Evolutionary conservation across 2,113 vertebrate genomes (phyloP).

Genomic region (Cricetomys ansorgei): DNA sequence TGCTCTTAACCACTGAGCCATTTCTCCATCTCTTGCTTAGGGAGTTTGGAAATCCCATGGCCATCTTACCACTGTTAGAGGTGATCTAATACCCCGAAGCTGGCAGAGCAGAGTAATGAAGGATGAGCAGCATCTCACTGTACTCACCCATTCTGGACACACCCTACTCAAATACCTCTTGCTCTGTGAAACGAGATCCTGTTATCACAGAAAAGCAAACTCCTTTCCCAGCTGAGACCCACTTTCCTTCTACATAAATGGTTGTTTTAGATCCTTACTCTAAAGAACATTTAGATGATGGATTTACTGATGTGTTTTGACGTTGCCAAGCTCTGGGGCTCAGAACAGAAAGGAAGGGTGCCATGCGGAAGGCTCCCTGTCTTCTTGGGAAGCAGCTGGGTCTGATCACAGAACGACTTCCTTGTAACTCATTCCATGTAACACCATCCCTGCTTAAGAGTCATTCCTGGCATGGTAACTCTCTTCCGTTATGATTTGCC

Average conservation of each 20-base stretch:
- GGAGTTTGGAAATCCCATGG: not conserved
- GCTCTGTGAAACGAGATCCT: not conserved
- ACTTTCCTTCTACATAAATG: conserved; percentile 5
- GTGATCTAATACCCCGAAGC: not conserved
- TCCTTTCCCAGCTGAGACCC: not conserved
- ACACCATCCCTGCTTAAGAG: not conserved
- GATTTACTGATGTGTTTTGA: not conserved
- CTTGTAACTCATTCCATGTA: not conserved
- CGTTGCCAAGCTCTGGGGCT: not conserved
- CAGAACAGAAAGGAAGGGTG: not conserved
- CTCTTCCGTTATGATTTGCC: not conserved
- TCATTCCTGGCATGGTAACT: not conserved
- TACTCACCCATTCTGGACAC: not conserved
- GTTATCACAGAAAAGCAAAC: not conserved
- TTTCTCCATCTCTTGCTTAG: not conserved
- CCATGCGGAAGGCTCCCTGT: too few species aligned
- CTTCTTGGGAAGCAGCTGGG: not conserved
- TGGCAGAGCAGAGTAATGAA: not conserved
- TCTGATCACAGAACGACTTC: not conserved
- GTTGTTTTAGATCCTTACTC: not conserved
- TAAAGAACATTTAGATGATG: not conserved
- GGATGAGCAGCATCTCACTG: not conserved
- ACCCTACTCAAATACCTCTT: not conserved
- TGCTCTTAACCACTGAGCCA: too few species aligned
- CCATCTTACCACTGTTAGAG: not conserved